These are phyloP conservation scores for Hypomesus transpacificus DNA, from an alignment of 2,113 vertebrate genomes.

Conservation along the genomic window DNA sequence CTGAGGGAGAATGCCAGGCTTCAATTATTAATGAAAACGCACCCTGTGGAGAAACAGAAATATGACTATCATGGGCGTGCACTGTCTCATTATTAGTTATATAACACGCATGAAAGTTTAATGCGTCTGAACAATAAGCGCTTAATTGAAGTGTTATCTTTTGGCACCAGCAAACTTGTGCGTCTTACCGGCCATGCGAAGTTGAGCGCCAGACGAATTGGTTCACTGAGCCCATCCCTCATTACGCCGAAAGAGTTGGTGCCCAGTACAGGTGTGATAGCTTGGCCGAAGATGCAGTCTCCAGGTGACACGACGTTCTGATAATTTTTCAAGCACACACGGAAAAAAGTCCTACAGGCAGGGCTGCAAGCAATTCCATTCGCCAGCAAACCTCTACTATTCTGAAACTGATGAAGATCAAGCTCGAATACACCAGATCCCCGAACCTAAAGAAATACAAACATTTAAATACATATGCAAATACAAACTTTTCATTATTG, in stretches of 20 bases:
- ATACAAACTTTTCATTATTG: not conserved
- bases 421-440: slow-evolving; percentile 95
- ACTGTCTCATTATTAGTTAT: not conserved
- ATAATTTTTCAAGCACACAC: slow-evolving; percentile 93
- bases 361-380: slow-evolving; percentile 77
- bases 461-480: slow-evolving; percentile 53
- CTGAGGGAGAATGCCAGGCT: slow-evolving; percentile 83
- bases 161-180: not conserved
- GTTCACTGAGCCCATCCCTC: slow-evolving; percentile 72
- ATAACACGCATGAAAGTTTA: not conserved
- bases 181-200: slow-evolving; percentile 97
- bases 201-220: slow-evolving; percentile 86
- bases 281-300: slow-evolving; percentile 85
- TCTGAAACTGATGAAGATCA: slow-evolving; percentile 91
- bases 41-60: slow-evolving; percentile 68
- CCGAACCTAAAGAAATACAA: slow-evolving; percentile 73
- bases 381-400: slow-evolving; percentile 79
- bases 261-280: slow-evolving; percentile 85
- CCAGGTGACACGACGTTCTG: slow-evolving; percentile 85
- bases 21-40: slow-evolving; percentile 93
- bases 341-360: slow-evolving; percentile 93
- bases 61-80: not conserved
- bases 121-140: not conserved
- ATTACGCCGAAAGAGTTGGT: slow-evolving; percentile 82
- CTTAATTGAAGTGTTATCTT: not conserved